Conservation (phyloP, 2,888 invertebrate species). For the Oxystoma pomonae region DNA sequence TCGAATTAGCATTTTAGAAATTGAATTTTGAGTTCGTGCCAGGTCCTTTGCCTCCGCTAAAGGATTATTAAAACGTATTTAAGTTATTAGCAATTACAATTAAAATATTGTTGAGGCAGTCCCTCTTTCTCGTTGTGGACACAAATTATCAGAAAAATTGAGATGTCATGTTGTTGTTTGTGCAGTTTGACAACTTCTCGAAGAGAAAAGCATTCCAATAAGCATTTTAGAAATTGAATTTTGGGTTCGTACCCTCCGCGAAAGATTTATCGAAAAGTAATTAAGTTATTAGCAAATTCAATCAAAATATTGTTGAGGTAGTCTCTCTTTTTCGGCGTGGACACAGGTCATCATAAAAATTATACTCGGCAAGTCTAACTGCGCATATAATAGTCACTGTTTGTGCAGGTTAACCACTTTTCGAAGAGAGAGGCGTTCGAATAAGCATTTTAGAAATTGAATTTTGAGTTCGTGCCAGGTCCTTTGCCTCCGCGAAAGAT, state of each 20-base stretch:
- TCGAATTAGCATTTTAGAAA: slow-evolving; percentile 24
- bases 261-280: no score
- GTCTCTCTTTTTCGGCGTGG: no score
- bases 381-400: slow-evolving; percentile 52
- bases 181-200: slow-evolving; percentile 51
- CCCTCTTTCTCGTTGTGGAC: no score
- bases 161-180: slow-evolving; percentile 52
- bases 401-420: slow-evolving; percentile 52
- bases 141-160: no score
- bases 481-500: no score
- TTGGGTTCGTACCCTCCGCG: no score
- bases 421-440: slow-evolving; percentile 38
- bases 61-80: not conserved
- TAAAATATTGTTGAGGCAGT: no score
- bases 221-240: slow-evolving; percentile 20
- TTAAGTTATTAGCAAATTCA: no score
- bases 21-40: not conserved
- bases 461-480: no score
- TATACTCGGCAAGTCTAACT: slow-evolving; percentile 50
- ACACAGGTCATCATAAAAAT: slow-evolving; percentile 53
- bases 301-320: no score
- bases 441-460: slow-evolving; percentile 22
- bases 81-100: not conserved
- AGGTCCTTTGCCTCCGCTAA: not conserved
- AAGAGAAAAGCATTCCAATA: slow-evolving; percentile 34